Evolutionary conservation across 2,888 invertebrate species (phyloP), one percentile per base, ranked within the genome.

Genomic region (Masnerella sp.): DNA sequence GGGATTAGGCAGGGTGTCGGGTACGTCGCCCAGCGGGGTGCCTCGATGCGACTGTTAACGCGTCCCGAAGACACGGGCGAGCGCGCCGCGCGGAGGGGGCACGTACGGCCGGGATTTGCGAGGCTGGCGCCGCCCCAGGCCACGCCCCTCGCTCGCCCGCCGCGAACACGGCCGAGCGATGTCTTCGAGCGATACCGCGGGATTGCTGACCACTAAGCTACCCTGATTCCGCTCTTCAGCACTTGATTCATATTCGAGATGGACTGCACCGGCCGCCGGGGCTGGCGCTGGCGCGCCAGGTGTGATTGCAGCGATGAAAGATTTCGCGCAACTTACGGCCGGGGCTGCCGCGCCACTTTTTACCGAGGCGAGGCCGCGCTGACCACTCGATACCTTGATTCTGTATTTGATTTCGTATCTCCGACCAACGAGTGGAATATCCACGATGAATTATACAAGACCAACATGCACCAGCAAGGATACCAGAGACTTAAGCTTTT

Each of bases 31-130:
- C 81, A 82, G 83, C 78, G 81, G 81, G 79, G 81, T 84, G 84
- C 82, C 81, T 82, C 83, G 81, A 80, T 80, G 81, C 83, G 83
- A 85, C 85, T 82, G 85, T 85, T 85, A 84, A 85, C 84, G 81
- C 81, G 78, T 82, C 82, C 40, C 79, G 83, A 83, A 82, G 83
- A 82, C 78, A 79, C 81, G 76, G 79, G 78, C 75, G 80, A 3
- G 8, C 15, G 12, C 18, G 34, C 17, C 8, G 9, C n/a, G n/a
- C 18, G 22, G 47, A 15, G 20, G 52, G 30, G 52, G 42, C 18
- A 2, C 2, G 43, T 17, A 32, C 47, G 7, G 59, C 82, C 77
- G 82, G 84, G 84, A 84, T 85, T 84, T 85, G 80, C 82, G 76
- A 80, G 65, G 52, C 65, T 78, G 76, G 75, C 82, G 78, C 83